Evolutionary conservation across 1,140 invertebrate genomes (phyloP), one percentile per base, ranked within the genome.

Genomic region (Cepaea nemoralis): DNA sequence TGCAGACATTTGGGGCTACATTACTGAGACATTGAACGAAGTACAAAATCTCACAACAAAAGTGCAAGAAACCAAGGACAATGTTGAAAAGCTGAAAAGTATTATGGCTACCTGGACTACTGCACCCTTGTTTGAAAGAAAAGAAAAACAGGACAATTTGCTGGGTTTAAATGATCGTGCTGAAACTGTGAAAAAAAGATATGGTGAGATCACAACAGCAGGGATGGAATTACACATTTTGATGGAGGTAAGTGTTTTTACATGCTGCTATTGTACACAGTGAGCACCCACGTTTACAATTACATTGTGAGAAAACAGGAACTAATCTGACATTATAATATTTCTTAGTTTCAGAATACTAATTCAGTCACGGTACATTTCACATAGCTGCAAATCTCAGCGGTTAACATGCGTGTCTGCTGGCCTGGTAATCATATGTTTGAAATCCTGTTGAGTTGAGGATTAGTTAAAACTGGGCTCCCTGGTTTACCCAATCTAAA

Each of bases 41-140:
- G 95, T 98, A 0, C 94, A 95, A 45, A 94, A 94, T 84, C 91
- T 98, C 35, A 95, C 96, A 90, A 92, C 93, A 50, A 93, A 96
- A 74, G 94, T 98, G 82, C 94, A 95, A 88, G 94, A 95, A 83
- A 94, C 95, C n/a, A 97, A 98, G 92, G 93, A 93, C 42, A 98
- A 99, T 92, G 93, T 98, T 0, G 94, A 94, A 69, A 94, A 94
- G 86, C 95, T 98, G 33, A 94, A 94, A 88, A 92, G 93, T 14
- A 93, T 96, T 22, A 94, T 97, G 91, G 94, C 94, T 12, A 93
- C 94, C 0, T 98, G 96, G 96, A 94, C 94, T n/a, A 94, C 94
- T 82, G 93, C 93, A 48, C 96, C 97, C 14, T 90, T 98, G 10
- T 97, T 96, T 91, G 95, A 96, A 91, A 92, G 97, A 75, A 91